Conservation (phyloP, 2,797 vertebrate species). For the Peromyscus eremicus region DNA sequence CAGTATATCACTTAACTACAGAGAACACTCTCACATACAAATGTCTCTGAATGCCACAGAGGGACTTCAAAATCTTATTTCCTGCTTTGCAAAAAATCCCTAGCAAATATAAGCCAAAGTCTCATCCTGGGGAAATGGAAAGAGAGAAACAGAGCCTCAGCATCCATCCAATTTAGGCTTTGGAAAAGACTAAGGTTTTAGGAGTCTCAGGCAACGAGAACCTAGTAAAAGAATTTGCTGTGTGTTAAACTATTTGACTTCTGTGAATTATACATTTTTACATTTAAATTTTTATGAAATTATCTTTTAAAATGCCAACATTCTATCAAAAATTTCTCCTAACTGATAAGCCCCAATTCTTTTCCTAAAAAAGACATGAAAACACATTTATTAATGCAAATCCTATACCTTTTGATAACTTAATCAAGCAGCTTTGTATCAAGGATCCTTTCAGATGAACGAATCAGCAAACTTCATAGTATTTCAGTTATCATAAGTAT, state of each 20-base stretch:
- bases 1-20: slow-evolving; percentile 11
- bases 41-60: not conserved
- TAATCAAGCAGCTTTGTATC: slow-evolving; percentile 11
- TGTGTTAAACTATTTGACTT: slow-evolving; percentile 38
- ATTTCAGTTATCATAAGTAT: not conserved
- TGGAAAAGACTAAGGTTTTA: slow-evolving; percentile 35
- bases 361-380: slow-evolving; percentile 13
- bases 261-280: not conserved
- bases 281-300: slow-evolving; percentile 20
- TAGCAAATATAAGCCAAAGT: not conserved
- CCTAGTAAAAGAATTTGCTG: not conserved
- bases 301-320: slow-evolving; percentile 48
- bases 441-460: not conserved
- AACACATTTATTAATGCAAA: slow-evolving; percentile 34
- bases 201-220: not conserved
- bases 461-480: not conserved
- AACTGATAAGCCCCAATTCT: not conserved
- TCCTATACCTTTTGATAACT: not conserved
- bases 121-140: not conserved
- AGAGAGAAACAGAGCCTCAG: not conserved
- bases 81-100: not conserved
- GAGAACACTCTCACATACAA: slow-evolving; percentile 10
- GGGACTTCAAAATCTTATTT: slow-evolving; percentile 8
- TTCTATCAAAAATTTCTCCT: not conserved
- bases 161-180: not conserved